phyloP scores from a whole-genome alignment of 2,113 vertebrate species.

The Rhodinocichla rosea region DNA sequence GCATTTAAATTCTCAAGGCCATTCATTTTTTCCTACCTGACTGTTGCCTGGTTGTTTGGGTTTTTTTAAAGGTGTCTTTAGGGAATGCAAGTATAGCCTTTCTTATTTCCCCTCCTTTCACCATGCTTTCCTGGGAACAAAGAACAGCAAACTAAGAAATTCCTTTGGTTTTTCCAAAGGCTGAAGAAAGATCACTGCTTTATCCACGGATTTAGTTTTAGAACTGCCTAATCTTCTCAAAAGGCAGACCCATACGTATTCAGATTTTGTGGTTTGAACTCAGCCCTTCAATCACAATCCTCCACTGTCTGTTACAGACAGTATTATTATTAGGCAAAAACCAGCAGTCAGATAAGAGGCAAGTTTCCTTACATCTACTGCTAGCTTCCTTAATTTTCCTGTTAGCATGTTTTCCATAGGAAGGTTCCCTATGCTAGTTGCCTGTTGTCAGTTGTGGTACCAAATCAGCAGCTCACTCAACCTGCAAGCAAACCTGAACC shows the following conservation, averaged over 20 bases:
- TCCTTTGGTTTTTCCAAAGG: conserved; percentile 20
- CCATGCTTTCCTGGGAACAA: conserved; percentile 32
- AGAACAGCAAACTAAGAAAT: conserved; percentile 48
- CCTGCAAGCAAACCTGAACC: neutral
- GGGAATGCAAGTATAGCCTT: neutral
- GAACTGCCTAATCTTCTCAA: conserved; percentile 27
- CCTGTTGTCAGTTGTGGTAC: neutral
- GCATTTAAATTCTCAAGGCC: conserved; percentile 45
- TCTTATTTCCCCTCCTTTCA: conserved; percentile 34
- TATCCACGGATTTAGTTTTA: conserved; percentile 29
- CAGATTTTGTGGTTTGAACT: conserved; percentile 39
- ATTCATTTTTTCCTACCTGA: conserved; percentile 39
- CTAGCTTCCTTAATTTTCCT: neutral
- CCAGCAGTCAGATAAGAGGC: neutral
- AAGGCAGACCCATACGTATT: neutral
- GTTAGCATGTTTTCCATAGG: neutral
- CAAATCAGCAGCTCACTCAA: neutral
- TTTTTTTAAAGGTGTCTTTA: neutral
- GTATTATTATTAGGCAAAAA: neutral
- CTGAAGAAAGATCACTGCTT: conserved; percentile 14
- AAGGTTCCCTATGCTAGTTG: neutral
- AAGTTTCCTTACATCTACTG: neutral
- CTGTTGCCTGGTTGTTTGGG: neutral
- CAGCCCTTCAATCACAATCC: neutral
- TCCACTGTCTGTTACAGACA: neutral